Percentiles rank a stretch among this genome's conserved stretches.
Evolutionary conservation across 2,113 vertebrate species (phyloP).

Genomic region (Elachura formosa): DNA sequence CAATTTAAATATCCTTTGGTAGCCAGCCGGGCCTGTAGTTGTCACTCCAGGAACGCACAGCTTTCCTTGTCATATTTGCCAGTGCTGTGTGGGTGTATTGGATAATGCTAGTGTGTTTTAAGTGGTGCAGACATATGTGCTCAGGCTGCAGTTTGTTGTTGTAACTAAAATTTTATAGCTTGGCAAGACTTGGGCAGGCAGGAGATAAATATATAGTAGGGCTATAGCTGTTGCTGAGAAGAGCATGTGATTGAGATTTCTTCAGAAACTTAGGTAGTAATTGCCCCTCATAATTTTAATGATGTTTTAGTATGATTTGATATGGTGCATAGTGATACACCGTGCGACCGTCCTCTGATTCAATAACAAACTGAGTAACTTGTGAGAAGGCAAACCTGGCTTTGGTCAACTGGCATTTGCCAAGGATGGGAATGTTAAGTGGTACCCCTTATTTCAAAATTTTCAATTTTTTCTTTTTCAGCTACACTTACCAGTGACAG

Average conservation of each 20-base stretch:
- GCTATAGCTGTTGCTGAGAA: not conserved
- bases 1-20: not conserved
- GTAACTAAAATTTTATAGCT: not conserved
- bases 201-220: not conserved
- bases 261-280: not conserved
- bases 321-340: rapidly evolving
- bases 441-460: not conserved
- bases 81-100: not conserved
- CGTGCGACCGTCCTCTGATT: not conserved
- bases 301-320: not conserved
- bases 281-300: not conserved
- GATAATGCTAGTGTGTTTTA: rapidly evolving
- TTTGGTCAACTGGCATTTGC: not conserved
- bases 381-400: not conserved
- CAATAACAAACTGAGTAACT: not conserved
- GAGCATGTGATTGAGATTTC: not conserved
- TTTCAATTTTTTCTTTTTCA: not conserved
- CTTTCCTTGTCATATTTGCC: not conserved
- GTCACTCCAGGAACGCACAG: not conserved
- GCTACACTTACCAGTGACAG: not conserved
- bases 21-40: not conserved
- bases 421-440: not conserved
- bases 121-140: not conserved
- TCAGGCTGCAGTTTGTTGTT: not conserved
- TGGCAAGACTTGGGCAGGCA: not conserved